Conservation (phyloP, 2,797 vertebrate genomes). For the Perodicticus potto region DNA sequence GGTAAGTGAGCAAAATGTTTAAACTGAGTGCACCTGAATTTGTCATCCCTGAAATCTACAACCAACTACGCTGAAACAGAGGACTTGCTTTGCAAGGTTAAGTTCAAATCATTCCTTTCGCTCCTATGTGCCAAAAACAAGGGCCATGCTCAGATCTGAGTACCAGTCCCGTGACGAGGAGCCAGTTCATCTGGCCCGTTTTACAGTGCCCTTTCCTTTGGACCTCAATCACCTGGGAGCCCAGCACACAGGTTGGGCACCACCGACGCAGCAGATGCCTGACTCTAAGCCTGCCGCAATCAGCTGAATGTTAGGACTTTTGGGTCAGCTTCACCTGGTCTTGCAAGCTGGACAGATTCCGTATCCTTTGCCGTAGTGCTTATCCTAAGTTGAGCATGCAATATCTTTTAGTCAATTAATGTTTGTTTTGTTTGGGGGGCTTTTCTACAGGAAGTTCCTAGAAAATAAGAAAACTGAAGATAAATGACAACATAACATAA, state of each 20-base stretch:
- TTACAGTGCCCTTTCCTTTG: slow-evolving; percentile 54
- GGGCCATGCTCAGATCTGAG: slow-evolving; percentile 51
- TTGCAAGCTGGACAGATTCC: slow-evolving; percentile 83
- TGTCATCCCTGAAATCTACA: slow-evolving; percentile 82
- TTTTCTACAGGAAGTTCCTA: slow-evolving; percentile 93
- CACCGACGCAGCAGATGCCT: slow-evolving; percentile 49
- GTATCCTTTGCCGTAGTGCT: slow-evolving; percentile 84
- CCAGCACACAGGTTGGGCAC: slow-evolving; percentile 23
- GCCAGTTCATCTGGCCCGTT: slow-evolving; percentile 27
- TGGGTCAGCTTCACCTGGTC: slow-evolving; percentile 83
- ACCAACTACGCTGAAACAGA: slow-evolving; percentile 65
- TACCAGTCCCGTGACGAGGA: slow-evolving; percentile 10
- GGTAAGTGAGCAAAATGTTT: slow-evolving; percentile 66
- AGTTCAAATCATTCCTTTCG: slow-evolving; percentile 58
- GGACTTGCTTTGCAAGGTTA: slow-evolving; percentile 80
- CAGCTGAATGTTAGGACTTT: slow-evolving; percentile 32
- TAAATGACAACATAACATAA: slow-evolving; percentile 83
- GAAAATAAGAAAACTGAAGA: slow-evolving; percentile 85
- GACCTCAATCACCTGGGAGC: slow-evolving; percentile 67
- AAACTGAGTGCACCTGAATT: slow-evolving; percentile 79
- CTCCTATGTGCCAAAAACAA: neutral
- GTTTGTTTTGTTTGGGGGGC: slow-evolving; percentile 78
- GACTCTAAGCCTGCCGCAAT: slow-evolving; percentile 79
- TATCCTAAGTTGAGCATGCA: slow-evolving; percentile 86
- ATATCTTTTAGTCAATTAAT: slow-evolving; percentile 87